These are phyloP conservation scores for Albula glossodonta DNA, from an alignment of 2,113 vertebrate species.

Conservation along the genomic window DNA sequence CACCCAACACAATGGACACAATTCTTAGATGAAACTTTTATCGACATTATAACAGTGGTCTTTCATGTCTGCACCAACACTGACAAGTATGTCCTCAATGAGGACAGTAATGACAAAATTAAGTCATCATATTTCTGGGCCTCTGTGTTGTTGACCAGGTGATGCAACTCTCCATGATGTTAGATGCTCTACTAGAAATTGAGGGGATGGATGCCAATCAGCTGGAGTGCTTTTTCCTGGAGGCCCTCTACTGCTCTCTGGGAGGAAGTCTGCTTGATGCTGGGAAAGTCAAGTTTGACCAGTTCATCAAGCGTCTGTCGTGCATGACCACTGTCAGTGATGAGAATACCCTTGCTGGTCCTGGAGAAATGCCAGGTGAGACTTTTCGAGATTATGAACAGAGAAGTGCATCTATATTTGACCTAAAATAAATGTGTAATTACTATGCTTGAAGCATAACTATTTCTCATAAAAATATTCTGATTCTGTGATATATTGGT, in stretches of 20 bases:
- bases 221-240: slow-evolving; percentile 88
- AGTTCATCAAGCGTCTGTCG: slow-evolving; percentile 77
- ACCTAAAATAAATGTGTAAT: background rate
- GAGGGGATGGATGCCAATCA: slow-evolving; percentile 64
- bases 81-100: no score
- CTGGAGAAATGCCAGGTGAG: slow-evolving; percentile 88
- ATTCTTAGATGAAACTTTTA: no score
- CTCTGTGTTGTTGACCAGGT: slow-evolving; percentile 66
- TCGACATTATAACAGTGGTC: no score
- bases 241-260: slow-evolving; percentile 89
- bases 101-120: no score
- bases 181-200: slow-evolving; percentile 76
- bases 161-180: slow-evolving; percentile 80
- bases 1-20: no score
- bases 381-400: background rate
- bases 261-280: slow-evolving; percentile 80
- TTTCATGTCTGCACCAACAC: no score
- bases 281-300: slow-evolving; percentile 81
- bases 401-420: background rate
- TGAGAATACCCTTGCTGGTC: slow-evolving; percentile 70
- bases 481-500: background rate
- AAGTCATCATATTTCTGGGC: background rate
- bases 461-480: background rate
- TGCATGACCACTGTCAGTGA: slow-evolving; percentile 64
- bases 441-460: background rate